Percentiles rank a stretch among this genome's conserved stretches.
phyloP scores from a whole-genome alignment of 2,113 vertebrate species.

The Chaetops frenatus region DNA sequence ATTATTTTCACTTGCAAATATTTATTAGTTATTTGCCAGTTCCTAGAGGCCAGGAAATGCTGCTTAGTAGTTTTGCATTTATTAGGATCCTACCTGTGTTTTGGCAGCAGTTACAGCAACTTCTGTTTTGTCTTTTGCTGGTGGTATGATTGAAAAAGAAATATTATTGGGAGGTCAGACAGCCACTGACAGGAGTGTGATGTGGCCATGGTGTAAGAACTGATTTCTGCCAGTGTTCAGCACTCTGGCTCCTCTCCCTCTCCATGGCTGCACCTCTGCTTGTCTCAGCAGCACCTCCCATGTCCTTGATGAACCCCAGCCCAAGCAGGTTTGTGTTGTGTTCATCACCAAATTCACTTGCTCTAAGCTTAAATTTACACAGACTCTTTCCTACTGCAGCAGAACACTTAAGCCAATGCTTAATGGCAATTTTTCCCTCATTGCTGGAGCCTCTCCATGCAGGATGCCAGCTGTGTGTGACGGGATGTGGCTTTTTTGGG shows the following conservation, averaged over 20 bases:
- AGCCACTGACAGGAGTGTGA: not conserved
- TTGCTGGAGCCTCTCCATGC: accelerated
- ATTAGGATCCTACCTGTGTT: not conserved
- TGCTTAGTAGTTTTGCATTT: not conserved
- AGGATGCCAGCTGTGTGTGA: not conserved
- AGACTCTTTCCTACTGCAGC: not conserved
- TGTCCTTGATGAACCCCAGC: not conserved
- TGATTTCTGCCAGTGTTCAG: not conserved
- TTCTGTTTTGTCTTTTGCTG: not conserved
- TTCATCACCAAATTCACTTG: not conserved
- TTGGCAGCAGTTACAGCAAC: not conserved
- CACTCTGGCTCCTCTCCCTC: not conserved
- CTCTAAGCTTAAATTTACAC: not conserved
- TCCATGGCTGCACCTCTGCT: not conserved
- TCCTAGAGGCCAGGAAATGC: not conserved
- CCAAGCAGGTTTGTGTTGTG: not conserved
- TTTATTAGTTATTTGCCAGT: not conserved
- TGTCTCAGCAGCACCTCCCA: not conserved
- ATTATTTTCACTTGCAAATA: not conserved
- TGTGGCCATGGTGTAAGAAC: too few relatives aligned
- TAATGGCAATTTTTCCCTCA: not conserved
- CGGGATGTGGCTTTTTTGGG: not conserved
- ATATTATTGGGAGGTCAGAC: not conserved
- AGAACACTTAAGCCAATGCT: not conserved
- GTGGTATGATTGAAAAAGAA: not conserved